These are phyloP conservation scores for Clytia hemisphaerica DNA, from an alignment of 30 jellyfish, hydroid and myxozoan species.

Conservation along the genomic window DNA sequence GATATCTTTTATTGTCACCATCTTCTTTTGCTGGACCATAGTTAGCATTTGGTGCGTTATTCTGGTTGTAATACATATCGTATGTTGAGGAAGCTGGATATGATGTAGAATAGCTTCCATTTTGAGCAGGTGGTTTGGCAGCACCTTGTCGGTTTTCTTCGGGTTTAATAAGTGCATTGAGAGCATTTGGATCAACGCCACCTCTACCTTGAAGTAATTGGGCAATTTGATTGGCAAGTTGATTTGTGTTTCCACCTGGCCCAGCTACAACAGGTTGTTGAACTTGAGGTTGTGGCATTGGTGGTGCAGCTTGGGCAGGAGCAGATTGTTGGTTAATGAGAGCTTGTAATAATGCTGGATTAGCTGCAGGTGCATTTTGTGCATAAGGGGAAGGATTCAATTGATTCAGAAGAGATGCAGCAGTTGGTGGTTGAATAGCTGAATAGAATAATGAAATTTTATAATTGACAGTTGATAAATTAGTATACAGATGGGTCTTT, in stretches of 20 bases:
- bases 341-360: slow-evolving; percentile 31
- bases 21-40: slow-evolving; percentile 32
- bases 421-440: slow-evolving; percentile 32
- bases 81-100: slow-evolving; percentile 33
- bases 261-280: too few relatives aligned
- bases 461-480: too few relatives aligned
- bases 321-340: slow-evolving; percentile 27
- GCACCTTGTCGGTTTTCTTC: slow-evolving; percentile 13
- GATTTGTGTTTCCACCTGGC: not conserved
- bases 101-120: slow-evolving; percentile 23
- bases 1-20: not conserved
- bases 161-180: slow-evolving; percentile 18
- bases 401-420: slow-evolving; percentile 19
- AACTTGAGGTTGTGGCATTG: not conserved
- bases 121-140: not conserved
- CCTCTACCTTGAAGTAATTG: slow-evolving; percentile 17
- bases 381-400: not conserved
- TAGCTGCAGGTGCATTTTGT: slow-evolving; percentile 9
- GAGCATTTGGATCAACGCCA: slow-evolving; percentile 32
- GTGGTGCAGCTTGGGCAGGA: slow-evolving; percentile 34
- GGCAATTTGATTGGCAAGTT: slow-evolving; percentile 27
- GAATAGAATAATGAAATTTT: not conserved
- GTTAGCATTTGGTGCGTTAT: not conserved
- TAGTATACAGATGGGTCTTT: too few relatives aligned
- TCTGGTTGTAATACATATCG: slow-evolving; percentile 27